These are phyloP conservation scores for Xestoiulus laeticollis DNA, from an alignment of 2,888 invertebrate genomes.

Conservation along the genomic window DNA sequence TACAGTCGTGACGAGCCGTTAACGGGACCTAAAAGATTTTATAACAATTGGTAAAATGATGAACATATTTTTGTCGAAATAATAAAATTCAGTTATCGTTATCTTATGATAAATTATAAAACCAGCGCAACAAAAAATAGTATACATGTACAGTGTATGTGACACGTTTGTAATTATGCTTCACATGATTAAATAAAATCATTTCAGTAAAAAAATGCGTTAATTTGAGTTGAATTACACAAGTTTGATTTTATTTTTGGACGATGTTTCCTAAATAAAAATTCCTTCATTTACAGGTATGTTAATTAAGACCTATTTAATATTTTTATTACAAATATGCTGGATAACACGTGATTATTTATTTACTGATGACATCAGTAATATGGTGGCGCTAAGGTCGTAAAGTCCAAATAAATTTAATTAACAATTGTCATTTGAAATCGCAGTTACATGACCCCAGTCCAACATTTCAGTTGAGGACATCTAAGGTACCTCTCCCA, in stretches of 20 bases:
- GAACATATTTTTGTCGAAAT: background rate
- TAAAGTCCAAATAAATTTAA: background rate
- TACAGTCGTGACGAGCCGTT: background rate
- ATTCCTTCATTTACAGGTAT: too few species aligned
- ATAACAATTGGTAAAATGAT: constrained; percentile 41
- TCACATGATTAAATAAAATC: background rate
- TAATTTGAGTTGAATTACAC: background rate
- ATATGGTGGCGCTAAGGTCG: background rate
- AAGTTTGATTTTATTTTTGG: background rate
- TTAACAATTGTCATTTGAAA: background rate
- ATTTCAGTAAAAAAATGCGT: background rate
- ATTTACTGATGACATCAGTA: background rate
- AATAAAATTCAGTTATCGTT: background rate
- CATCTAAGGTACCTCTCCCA: background rate
- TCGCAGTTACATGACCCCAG: background rate
- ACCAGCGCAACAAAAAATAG: background rate
- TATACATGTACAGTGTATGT: background rate
- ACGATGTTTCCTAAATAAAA: too few species aligned
- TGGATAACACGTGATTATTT: background rate
- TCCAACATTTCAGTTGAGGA: background rate
- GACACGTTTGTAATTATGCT: background rate
- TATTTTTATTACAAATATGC: background rate
- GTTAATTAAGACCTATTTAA: background rate
- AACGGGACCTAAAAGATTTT: constrained; percentile 48
- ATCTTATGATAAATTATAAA: background rate